phyloP scores from a whole-genome alignment of 2,888 invertebrate genomes.

The Drosophila stalkeri region DNA sequence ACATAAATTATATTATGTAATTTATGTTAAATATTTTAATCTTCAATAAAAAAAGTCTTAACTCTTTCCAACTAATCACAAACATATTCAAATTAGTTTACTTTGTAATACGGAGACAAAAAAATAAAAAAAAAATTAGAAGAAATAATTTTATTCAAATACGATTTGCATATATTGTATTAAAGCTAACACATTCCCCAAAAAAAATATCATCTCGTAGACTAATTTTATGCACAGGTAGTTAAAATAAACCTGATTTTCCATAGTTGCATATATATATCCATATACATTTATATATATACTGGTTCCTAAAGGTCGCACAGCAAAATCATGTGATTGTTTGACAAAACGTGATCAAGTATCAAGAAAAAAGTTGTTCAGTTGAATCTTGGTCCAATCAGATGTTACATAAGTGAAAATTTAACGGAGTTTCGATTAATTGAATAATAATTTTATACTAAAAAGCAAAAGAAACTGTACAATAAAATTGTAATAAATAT shows the following conservation, averaged over 20 bases:
- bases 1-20: conserved; percentile 15
- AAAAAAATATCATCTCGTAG: conserved; percentile 13
- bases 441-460: too few relatives aligned
- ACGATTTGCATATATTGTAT: conserved; percentile 24
- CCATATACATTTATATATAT: conserved; percentile 9
- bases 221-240: conserved; percentile 39
- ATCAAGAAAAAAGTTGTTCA: background rate
- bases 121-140: background rate
- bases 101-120: conserved; percentile 8
- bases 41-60: background rate
- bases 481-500: background rate
- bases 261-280: conserved; percentile 4
- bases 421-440: background rate
- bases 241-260: conserved; percentile 55
- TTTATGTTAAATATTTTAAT: conserved; percentile 11
- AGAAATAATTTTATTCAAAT: conserved; percentile 15
- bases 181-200: conserved; percentile 14
- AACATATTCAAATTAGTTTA: conserved; percentile 36
- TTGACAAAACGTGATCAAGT: background rate
- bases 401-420: background rate
- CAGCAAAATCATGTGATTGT: conserved; percentile 16
- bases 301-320: conserved; percentile 44
- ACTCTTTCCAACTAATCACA: conserved; percentile 17
- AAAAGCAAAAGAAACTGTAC: background rate
- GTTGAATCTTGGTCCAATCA: background rate